A percentile compares a stretch with the other conserved stretches of the same genome.
Conservation (phyloP, 2,797 vertebrate species). For the Propithecus deckenii region DNA sequence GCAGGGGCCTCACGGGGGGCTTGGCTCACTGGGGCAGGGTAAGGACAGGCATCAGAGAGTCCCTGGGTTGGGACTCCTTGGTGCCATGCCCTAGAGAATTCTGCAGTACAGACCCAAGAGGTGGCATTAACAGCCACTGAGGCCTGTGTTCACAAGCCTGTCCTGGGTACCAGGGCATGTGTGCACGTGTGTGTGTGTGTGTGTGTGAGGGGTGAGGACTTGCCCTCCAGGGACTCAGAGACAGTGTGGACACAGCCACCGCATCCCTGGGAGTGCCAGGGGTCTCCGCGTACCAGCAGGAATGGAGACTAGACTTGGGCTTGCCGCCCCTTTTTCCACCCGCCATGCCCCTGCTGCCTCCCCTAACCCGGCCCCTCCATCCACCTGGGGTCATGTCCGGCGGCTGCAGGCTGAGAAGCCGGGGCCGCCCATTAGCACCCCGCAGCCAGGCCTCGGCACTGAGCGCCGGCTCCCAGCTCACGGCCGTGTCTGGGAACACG, state of each 20-base stretch:
- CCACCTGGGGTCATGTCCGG: slow-evolving; percentile 93
- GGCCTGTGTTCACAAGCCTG: not conserved
- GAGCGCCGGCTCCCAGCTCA: slow-evolving; percentile 92
- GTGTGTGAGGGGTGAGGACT: not conserved
- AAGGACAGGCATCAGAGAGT: not conserved
- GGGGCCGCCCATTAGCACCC: slow-evolving; percentile 87
- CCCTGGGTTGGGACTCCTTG: not conserved
- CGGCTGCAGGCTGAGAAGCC: slow-evolving; percentile 88
- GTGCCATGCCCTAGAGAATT: not conserved
- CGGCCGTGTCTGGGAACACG: slow-evolving; percentile 89
- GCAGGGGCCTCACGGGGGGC: slow-evolving; percentile 92
- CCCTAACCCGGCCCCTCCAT: not conserved
- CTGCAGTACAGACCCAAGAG: not conserved
- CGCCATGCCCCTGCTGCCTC: not conserved
- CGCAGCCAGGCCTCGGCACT: slow-evolving; percentile 89
- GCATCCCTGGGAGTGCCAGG: not conserved
- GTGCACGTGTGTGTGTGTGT: too few species aligned
- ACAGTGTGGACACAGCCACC: not conserved
- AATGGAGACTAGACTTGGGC: not conserved
- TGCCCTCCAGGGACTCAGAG: not conserved
- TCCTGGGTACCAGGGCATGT: not conserved
- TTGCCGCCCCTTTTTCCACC: not conserved
- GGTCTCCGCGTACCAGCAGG: not conserved
- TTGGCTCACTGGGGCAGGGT: slow-evolving; percentile 89
- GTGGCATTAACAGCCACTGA: not conserved